Conservation (phyloP, 2,113 vertebrate genomes). For the Probosciger aterrimus region DNA sequence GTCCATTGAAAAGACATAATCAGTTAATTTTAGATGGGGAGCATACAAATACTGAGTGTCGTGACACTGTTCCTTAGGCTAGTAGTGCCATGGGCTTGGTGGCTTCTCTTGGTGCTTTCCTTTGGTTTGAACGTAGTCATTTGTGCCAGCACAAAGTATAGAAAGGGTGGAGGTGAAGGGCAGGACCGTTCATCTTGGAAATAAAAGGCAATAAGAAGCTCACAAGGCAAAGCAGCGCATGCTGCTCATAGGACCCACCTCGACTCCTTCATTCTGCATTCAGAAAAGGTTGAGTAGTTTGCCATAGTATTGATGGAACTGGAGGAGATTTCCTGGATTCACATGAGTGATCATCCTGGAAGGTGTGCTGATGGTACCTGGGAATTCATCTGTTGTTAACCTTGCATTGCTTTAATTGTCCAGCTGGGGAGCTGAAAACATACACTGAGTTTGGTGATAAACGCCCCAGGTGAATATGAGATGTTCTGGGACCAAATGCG, state of each 20-base stretch:
- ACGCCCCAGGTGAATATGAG: neutral
- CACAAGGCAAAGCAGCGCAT: fast-evolving
- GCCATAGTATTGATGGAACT: neutral
- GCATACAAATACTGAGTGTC: fast-evolving
- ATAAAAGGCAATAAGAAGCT: neutral
- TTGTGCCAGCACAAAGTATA: neutral
- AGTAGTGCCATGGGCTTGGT: neutral
- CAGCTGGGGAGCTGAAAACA: neutral
- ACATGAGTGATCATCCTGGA: fast-evolving
- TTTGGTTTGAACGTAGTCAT: fast-evolving
- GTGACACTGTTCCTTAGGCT: neutral
- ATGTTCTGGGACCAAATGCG: neutral
- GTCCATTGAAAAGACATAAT: neutral
- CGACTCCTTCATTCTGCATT: fast-evolving
- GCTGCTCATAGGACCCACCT: fast-evolving
- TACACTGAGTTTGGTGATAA: neutral
- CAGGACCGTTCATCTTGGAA: neutral
- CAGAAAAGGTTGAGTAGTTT: neutral
- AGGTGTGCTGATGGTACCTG: neutral
- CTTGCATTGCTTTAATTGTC: neutral
- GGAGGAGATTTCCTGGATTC: too few relatives aligned
- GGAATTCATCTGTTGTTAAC: neutral
- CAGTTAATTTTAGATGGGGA: neutral
- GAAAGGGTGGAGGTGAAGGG: neutral
- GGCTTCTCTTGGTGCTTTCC: neutral